phyloP scores from a whole-genome alignment of 2,113 vertebrate species.

The Pachyramphus minor region DNA sequence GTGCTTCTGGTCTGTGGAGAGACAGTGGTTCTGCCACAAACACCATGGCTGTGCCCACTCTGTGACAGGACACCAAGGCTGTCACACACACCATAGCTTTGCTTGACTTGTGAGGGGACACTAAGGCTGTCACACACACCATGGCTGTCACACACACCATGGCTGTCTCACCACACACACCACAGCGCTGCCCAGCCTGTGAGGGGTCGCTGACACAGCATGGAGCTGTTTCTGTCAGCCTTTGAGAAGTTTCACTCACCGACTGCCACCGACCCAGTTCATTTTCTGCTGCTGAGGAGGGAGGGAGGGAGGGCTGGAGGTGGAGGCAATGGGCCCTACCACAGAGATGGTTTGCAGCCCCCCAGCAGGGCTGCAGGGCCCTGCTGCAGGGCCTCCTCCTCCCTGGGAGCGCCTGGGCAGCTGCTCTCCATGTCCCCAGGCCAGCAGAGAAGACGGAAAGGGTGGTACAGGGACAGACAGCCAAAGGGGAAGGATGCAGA shows the following conservation, averaged over 20 bases:
- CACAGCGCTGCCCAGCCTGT: fast-evolving
- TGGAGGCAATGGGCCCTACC: no score
- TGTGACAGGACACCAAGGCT: neutral
- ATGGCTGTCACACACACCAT: no score
- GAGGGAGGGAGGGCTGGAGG: fast-evolving
- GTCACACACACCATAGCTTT: no score
- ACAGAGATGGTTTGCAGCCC: neutral
- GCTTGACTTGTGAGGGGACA: neutral
- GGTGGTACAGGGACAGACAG: neutral
- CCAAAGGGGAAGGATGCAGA: neutral
- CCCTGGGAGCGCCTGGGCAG: neutral
- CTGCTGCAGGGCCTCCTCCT: neutral
- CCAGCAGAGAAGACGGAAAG: neutral
- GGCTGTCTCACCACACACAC: neutral
- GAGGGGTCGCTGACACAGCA: neutral
- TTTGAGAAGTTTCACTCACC: conserved; percentile 68
- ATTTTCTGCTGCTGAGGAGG: conserved; percentile 52
- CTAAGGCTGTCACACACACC: neutral
- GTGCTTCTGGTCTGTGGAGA: neutral
- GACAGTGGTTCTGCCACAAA: fast-evolving
- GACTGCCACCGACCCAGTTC: conserved; percentile 88
- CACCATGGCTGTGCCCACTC: fast-evolving
- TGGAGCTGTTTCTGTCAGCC: neutral
- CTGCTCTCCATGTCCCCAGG: fast-evolving
- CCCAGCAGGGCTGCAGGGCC: neutral